Evolutionary conservation across 2,888 invertebrate species (phyloP).

Genomic region (Pelosia muscerda): DNA sequence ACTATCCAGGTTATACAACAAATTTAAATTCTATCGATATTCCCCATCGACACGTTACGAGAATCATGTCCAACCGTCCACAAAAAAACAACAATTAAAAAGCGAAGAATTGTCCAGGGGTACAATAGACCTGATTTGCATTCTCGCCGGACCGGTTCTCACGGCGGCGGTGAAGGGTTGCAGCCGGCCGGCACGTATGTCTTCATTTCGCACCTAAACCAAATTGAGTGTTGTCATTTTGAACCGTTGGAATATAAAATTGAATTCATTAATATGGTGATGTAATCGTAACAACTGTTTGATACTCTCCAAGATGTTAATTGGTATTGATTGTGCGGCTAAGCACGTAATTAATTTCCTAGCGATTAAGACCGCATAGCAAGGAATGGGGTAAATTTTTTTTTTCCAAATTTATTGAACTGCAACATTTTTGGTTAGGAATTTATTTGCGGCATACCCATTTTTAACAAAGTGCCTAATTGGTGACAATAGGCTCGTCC

Average conservation of each 20-base stretch:
- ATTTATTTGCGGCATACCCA: no score
- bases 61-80: constrained; percentile 46
- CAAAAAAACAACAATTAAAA: constrained; percentile 68
- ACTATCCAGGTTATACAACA: background rate
- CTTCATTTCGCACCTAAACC: constrained; percentile 53
- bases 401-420: no score
- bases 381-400: no score
- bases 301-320: no score
- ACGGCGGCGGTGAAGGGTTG: constrained; percentile 63
- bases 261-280: background rate
- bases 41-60: constrained; percentile 43
- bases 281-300: no score
- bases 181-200: constrained; percentile 52
- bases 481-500: no score
- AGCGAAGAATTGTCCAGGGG: constrained; percentile 77
- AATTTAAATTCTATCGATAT: constrained; percentile 41
- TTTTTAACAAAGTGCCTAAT: no score
- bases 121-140: constrained; percentile 80
- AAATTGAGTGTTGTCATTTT: constrained; percentile 14
- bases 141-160: constrained; percentile 77
- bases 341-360: no score
- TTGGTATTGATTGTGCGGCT: no score
- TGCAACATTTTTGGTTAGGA: no score
- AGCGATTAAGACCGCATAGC: no score
- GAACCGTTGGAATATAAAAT: constrained; percentile 11